Base-by-base conservation (phyloP, 2,797 vertebrate genomes). In the Helarctos malayanus region DNA sequence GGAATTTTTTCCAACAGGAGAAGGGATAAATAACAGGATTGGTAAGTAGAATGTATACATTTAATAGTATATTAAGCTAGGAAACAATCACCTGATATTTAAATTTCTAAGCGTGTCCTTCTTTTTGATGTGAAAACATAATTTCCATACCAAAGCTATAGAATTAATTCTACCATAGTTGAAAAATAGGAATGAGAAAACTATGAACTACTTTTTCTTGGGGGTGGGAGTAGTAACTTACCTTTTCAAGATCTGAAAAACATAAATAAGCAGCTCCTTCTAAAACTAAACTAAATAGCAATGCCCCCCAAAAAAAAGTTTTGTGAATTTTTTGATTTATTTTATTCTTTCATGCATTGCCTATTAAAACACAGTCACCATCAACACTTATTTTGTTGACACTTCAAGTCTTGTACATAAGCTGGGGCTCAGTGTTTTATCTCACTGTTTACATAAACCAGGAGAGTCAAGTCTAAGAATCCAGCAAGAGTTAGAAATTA, bases 391-490 rank as follows among this genome's bases (percentile, higher is more conserved):
- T 35, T 78, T 86, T 52, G 7, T 88, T 93, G 69, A 49, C 10
- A 45, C 38, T 71, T 65, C 25, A 73, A 52, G 9, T 89, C 59
- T 83, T 19, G 76, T 12, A 32, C 23, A n/a, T 56, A 41, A 75
- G 23, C 38, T 0, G 1, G 7, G 85, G 71, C 93, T 95, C 82
- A 92, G 85, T 29, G 18, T 95, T 84, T 96, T 96, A 96, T 98
- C 68, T 97, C 49, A 83, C 45, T 92, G 47, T 78, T 97, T 91
- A 96, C 25, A 61, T 47, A 96, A 92, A 88, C 38, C 76, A 68
- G 57, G 89, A 97, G 73, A 97, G 85, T 69, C 80, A 97, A 93
- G 49, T 96, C 45, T 97, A 57, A 90, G 59, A 86, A 68, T 89
- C 45, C 84, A 96, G 65, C 47, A 94, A 96, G 27, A 95, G 12